These are phyloP conservation scores for Serripes groenlandicus DNA, from an alignment of 2,888 invertebrate species.

Conservation along the genomic window DNA sequence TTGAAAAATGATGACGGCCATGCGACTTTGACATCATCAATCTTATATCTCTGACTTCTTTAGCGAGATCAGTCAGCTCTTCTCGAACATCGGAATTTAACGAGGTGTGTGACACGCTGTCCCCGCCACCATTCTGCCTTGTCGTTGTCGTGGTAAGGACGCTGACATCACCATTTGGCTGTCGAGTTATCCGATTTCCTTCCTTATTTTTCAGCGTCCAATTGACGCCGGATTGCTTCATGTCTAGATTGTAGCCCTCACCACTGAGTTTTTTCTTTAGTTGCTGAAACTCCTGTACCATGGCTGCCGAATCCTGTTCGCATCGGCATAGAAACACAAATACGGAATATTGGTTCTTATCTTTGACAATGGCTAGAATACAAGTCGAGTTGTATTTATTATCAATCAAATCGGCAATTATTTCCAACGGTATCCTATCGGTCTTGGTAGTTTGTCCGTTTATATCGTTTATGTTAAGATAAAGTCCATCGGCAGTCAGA, in stretches of 20 bases:
- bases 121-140: not conserved
- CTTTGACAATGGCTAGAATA: conserved; percentile 70
- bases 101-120: not conserved
- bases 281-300: conserved; percentile 61
- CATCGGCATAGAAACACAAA: conserved; percentile 68
- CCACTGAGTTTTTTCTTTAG: conserved; percentile 54
- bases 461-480: conserved; percentile 58
- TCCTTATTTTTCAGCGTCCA: conserved; percentile 54
- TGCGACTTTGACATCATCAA: conserved; percentile 39
- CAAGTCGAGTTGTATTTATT: conserved; percentile 66
- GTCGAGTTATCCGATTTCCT: not conserved
- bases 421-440: conserved; percentile 62
- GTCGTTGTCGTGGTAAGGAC: not conserved
- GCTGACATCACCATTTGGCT: not conserved
- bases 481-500: conserved; percentile 65
- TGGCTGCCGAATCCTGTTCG: conserved; percentile 62
- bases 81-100: conserved; percentile 34
- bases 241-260: conserved; percentile 58
- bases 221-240: conserved; percentile 58
- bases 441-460: conserved; percentile 44
- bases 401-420: conserved; percentile 70
- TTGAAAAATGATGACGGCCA: conserved; percentile 39
- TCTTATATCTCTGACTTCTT: conserved; percentile 64
- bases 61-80: conserved; percentile 49
- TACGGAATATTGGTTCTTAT: conserved; percentile 66